Conservation (phyloP, 2,888 invertebrate genomes). For the Parnassius glacialis region DNA sequence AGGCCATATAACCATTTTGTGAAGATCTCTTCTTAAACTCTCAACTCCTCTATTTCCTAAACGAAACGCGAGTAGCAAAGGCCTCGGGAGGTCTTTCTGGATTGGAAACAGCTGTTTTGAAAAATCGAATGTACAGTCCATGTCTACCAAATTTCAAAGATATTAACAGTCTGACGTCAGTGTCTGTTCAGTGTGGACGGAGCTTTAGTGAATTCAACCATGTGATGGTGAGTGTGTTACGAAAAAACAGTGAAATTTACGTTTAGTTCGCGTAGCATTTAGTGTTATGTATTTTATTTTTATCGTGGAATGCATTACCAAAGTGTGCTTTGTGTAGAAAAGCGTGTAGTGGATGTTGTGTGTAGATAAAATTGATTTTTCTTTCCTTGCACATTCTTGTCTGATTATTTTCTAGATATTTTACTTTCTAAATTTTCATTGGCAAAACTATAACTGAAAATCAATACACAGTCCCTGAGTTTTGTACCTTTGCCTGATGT, state of each 20-base stretch:
- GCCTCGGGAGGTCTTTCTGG: constrained; percentile 39
- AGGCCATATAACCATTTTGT: constrained; percentile 27
- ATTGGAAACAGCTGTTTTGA: constrained; percentile 67
- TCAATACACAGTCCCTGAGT: constrained; percentile 12
- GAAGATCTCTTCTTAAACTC: constrained; percentile 13
- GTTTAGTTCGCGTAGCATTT: constrained; percentile 40
- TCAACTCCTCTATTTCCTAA: constrained; percentile 7
- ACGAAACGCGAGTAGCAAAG: constrained; percentile 10
- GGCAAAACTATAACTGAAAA: constrained; percentile 4
- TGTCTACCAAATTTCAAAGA: constrained; percentile 40
- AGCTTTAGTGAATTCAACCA: constrained; percentile 45
- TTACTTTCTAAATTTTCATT: constrained; percentile 7
- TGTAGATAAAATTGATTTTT: constrained; percentile 38
- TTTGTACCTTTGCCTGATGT: constrained; percentile 20
- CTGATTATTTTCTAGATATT: constrained; percentile 7
- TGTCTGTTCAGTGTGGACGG: constrained; percentile 54
- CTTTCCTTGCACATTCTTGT: constrained; percentile 23
- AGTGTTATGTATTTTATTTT: constrained; percentile 39
- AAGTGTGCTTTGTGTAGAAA: constrained; percentile 43
- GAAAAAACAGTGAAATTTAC: constrained; percentile 46
- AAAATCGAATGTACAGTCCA: constrained; percentile 65
- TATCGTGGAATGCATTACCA: constrained; percentile 44
- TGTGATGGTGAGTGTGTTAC: constrained; percentile 71
- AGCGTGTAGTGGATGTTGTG: constrained; percentile 51
- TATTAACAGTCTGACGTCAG: constrained; percentile 63